Conservation (phyloP, 2,797 vertebrate genomes). For the Tinamus major region DNA sequence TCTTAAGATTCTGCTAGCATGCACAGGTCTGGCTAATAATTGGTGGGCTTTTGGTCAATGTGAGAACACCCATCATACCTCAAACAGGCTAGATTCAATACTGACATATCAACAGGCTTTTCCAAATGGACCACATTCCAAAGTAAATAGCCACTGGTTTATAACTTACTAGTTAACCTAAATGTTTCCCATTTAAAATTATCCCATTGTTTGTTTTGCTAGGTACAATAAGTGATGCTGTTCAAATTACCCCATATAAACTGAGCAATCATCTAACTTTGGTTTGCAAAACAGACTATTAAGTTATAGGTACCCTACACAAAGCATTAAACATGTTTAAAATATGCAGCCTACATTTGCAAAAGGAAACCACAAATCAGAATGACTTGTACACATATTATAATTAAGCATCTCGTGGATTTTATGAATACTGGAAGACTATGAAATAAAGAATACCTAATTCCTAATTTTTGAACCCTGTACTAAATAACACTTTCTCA, state of each 20-base stretch:
- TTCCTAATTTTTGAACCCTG: background rate
- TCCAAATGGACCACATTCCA: fast-evolving
- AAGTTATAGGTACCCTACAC: background rate
- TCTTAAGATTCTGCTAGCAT: background rate
- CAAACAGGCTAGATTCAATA: background rate
- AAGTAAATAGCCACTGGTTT: background rate
- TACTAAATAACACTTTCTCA: background rate
- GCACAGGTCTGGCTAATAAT: background rate
- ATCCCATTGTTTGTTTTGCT: background rate
- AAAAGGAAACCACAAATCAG: background rate
- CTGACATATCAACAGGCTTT: background rate
- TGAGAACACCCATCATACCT: background rate
- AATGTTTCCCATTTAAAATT: background rate
- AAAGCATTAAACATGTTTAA: background rate
- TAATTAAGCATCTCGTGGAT: background rate
- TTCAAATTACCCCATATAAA: background rate
- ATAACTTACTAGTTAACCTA: background rate
- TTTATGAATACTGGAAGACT: background rate
- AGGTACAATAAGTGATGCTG: background rate
- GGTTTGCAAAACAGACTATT: background rate
- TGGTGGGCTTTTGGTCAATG: background rate
- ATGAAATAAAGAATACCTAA: background rate
- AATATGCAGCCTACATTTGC: background rate
- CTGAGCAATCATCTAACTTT: background rate
- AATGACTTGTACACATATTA: background rate